Percentiles rank a stretch among this genome's conserved stretches.
These are phyloP conservation scores for Nansenia antarctica DNA, from an alignment of 2,113 vertebrate genomes.

Conservation along the genomic window DNA sequence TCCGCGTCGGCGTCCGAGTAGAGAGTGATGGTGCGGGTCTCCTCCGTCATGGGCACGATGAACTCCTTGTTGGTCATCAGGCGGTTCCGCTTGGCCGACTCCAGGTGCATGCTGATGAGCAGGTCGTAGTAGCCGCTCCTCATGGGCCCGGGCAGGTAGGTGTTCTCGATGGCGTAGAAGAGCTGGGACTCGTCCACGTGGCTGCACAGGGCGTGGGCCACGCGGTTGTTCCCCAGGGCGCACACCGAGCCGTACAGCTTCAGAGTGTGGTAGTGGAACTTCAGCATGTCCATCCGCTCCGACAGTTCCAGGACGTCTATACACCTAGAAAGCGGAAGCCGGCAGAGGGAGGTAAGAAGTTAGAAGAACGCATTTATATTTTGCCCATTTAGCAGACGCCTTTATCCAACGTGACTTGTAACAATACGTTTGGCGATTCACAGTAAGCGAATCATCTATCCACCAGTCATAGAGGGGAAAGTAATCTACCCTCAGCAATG, in stretches of 20 bases:
- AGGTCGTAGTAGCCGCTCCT: conserved; percentile 92
- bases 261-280: conserved; percentile 90
- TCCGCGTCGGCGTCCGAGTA: conserved; percentile 53
- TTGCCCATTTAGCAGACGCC: too few relatives aligned
- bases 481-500: too few relatives aligned
- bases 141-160: conserved; percentile 86
- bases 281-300: conserved; percentile 83
- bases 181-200: conserved; percentile 92
- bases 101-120: conserved; percentile 92
- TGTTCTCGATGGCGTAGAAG: conserved; percentile 87
- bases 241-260: conserved; percentile 89
- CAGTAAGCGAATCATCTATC: too few relatives aligned
- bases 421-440: too few relatives aligned
- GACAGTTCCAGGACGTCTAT: conserved; percentile 93
- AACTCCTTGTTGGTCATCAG: conserved; percentile 93
- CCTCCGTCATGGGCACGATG: conserved; percentile 88
- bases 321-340: conserved; percentile 79
- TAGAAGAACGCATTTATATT: background rate
- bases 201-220: conserved; percentile 91
- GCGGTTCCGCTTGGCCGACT: conserved; percentile 89
- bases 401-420: too few relatives aligned
- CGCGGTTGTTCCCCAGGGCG: conserved; percentile 93
- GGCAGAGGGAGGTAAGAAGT: background rate
- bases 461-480: too few relatives aligned
- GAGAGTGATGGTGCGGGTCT: conserved; percentile 83